Base-by-base conservation (phyloP, 2,888 invertebrate species). In the Mythimna ferrago region DNA sequence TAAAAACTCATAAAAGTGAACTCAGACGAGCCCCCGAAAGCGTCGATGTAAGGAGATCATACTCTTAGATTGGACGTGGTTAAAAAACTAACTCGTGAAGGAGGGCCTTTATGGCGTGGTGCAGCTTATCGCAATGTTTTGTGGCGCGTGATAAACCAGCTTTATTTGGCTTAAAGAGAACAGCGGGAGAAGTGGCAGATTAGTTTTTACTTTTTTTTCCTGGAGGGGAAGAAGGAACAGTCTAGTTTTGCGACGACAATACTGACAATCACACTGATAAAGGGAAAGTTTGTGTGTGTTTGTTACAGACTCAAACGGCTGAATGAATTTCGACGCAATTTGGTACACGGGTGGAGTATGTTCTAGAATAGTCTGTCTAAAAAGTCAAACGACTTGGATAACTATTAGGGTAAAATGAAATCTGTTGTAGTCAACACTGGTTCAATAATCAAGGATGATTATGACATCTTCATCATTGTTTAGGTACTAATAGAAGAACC, bases 1-100 rank as follows among this genome's bases (percentile, higher is more conserved):
- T 94, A 94, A 93, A 95, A 94, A 93, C 90, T 92, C 94, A 92
- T 94, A 95, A 95, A 94, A 94, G 89, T 88, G 88, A 92, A 93
- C 89, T 91, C 89, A 81, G 89, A 91, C 89, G 87, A 88, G 84
- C 89, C 86, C 87, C 86, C 84, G 85, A 76, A 83, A 83, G 81
- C 87, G 84, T 84, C 86, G 89, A 89, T 88, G 89, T 88, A 83
- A 75, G 69, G 76, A 86, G 89, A 90, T 90, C 88, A 87, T 83
- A 84, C 83, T 87, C 86, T 87, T 21, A 82, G 84, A 84, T 84
- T 80, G 80, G 71, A 69, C 76, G 82, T 71, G 79, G 72, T 84
- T 81, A 76, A 76, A 48, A 73, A 79, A 85, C 79, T 85, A 82
- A 75, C 78, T 81, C 68, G 68, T 73, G 73, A 48, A 48, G 48